Conservation (phyloP, 2,888 invertebrate genomes). For the Oligia fasciuncula region DNA sequence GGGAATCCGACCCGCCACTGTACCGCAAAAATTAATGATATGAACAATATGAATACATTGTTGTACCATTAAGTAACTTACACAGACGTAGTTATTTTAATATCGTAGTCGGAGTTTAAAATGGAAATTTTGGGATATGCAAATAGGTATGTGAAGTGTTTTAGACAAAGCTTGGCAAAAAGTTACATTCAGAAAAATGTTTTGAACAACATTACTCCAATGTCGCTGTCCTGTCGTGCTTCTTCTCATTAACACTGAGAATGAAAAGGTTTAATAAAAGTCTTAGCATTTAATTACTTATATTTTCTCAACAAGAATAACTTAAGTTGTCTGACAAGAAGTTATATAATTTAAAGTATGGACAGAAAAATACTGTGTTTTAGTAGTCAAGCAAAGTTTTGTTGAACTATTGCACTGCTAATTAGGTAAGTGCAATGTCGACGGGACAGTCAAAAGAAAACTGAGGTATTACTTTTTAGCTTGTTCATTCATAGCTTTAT, state of each 20-base stretch:
- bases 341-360: constrained; percentile 27
- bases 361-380: constrained; percentile 55
- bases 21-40: constrained; percentile 61
- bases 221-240: not conserved
- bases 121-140: constrained; percentile 38
- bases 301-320: constrained; percentile 20
- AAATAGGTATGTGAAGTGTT: constrained; percentile 47
- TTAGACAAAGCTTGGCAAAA: constrained; percentile 22
- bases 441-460: constrained; percentile 52
- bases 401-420: constrained; percentile 59
- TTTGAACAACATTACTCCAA: not conserved
- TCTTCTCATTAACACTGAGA: not conserved
- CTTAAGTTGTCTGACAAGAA: constrained; percentile 26
- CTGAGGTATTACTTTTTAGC: constrained; percentile 53
- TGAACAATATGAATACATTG: constrained; percentile 48
- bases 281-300: constrained; percentile 6
- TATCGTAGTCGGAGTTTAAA: constrained; percentile 16
- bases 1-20: constrained; percentile 52
- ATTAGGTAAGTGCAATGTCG: constrained; percentile 62
- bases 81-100: constrained; percentile 30
- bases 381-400: constrained; percentile 56
- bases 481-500: constrained; percentile 32
- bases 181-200: not conserved
- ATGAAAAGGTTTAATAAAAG: not conserved
- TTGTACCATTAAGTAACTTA: constrained; percentile 29